phyloP scores from a whole-genome alignment of 2,888 invertebrate species.

The Eristalis pertinax region DNA sequence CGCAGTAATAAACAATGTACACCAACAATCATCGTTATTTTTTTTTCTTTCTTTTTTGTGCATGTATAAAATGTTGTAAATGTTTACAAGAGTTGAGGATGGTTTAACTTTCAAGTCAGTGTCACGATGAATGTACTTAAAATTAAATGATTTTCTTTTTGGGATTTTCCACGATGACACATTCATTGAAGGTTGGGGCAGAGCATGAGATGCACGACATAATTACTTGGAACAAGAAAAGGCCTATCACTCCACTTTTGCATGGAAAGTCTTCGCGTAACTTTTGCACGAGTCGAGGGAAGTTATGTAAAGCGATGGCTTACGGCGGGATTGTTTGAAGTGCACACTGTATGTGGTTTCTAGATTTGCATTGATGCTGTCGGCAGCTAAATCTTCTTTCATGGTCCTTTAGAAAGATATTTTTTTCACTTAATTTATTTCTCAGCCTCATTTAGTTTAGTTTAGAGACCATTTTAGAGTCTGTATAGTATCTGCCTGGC shows the following conservation, averaged over 20 bases:
- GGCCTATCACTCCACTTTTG: neutral
- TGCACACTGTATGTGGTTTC: too few relatives aligned
- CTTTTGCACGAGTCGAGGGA: neutral
- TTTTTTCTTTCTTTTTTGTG: conserved; percentile 2
- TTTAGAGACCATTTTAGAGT: too few relatives aligned
- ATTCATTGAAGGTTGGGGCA: too few relatives aligned
- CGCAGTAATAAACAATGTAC: conserved; percentile 35
- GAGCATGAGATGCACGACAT: neutral
- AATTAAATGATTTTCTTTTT: neutral
- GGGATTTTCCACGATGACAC: neutral
- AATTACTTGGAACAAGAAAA: neutral
- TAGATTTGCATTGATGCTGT: too few relatives aligned
- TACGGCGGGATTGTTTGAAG: neutral
- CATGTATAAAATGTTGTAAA: conserved; percentile 1
- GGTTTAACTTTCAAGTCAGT: neutral
- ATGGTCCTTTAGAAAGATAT: too few relatives aligned
- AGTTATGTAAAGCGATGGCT: neutral
- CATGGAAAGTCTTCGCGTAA: too few relatives aligned
- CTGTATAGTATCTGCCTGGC: too few relatives aligned
- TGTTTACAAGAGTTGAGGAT: conserved; percentile 1
- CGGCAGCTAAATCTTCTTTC: too few relatives aligned
- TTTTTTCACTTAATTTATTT: too few relatives aligned
- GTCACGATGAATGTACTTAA: neutral
- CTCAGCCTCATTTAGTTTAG: too few relatives aligned
- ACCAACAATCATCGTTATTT: conserved; percentile 16